A percentile compares a stretch with the other conserved stretches of the same genome.
Evolutionary conservation across 37 sponge, comb jelly and placozoan genomes (phyloP).

Genomic region (Oopsacas minuta): DNA sequence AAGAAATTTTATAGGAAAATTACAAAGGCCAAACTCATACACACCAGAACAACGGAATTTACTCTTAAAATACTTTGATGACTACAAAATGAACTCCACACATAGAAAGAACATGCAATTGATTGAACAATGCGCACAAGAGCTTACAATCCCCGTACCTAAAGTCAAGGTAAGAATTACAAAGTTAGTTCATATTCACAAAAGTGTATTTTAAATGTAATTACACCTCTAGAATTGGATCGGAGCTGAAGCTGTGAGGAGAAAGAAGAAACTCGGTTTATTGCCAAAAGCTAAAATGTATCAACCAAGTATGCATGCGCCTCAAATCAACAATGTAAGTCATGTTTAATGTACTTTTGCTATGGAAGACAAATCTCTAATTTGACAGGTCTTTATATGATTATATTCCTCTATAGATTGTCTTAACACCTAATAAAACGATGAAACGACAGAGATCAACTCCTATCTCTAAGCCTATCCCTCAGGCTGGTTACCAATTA

Average conservation of each 20-base stretch:
- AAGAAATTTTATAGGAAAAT: neutral
- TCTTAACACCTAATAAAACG: neutral
- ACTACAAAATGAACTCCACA: conserved; percentile 76
- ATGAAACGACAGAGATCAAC: conserved; percentile 12
- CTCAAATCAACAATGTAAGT: conserved; percentile 5
- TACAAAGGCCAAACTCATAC: conserved; percentile 15
- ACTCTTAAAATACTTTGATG: conserved; percentile 52
- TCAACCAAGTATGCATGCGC: neutral
- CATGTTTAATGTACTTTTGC: too few species aligned
- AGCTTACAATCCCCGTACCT: conserved; percentile 47
- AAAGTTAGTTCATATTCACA: too few species aligned
- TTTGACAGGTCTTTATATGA: neutral
- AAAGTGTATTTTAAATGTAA: neutral
- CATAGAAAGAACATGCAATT: conserved; percentile 56
- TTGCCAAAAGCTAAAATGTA: conserved; percentile 64
- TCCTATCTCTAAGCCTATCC: neutral
- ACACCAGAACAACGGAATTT: conserved; percentile 40
- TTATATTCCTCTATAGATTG: neutral
- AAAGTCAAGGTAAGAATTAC: conserved; percentile 75
- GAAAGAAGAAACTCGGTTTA: conserved; percentile 70
- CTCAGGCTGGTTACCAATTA: neutral
- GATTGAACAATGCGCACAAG: conserved; percentile 38
- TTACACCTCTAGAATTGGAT: conserved; percentile 73
- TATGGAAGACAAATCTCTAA: neutral
- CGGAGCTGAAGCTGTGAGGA: conserved; percentile 73